Evolutionary conservation across 2,797 vertebrate species (phyloP).

Genomic region (Paguma larvata): DNA sequence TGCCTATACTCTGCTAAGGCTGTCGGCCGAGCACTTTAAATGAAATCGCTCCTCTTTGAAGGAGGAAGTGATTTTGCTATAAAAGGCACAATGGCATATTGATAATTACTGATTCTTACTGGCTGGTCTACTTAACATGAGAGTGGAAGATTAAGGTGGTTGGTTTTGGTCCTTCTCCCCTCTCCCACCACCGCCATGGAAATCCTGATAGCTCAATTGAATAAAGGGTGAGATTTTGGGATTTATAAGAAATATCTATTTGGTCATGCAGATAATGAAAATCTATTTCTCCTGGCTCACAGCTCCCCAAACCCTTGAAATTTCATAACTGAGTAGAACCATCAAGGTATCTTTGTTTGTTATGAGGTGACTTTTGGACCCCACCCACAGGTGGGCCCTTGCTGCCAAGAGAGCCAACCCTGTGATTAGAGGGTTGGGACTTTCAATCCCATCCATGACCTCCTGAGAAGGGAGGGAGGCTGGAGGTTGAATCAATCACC

Average conservation of each 20-base stretch:
- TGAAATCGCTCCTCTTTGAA: slow-evolving; percentile 69
- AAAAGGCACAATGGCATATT: slow-evolving; percentile 31
- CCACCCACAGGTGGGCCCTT: background rate
- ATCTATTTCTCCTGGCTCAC: background rate
- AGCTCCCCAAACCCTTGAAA: background rate
- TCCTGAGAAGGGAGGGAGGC: background rate
- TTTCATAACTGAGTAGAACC: background rate
- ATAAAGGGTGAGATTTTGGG: background rate
- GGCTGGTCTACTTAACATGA: slow-evolving; percentile 67
- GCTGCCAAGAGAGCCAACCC: background rate
- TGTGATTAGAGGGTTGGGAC: background rate
- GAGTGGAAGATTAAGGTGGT: background rate
- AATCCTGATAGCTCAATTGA: background rate
- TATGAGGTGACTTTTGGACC: background rate
- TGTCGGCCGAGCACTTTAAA: slow-evolving; percentile 59
- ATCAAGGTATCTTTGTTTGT: background rate
- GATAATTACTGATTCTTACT: slow-evolving; percentile 76
- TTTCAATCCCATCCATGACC: background rate
- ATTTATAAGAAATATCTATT: background rate
- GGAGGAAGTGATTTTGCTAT: slow-evolving; percentile 64
- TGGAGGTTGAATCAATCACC: background rate
- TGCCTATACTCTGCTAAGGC: slow-evolving; percentile 45
- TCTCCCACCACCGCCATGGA: background rate
- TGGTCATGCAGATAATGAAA: background rate
- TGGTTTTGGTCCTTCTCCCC: background rate